Evolutionary conservation across 2,797 vertebrate genomes (phyloP).

Genomic region (Diceros bicornis): DNA sequence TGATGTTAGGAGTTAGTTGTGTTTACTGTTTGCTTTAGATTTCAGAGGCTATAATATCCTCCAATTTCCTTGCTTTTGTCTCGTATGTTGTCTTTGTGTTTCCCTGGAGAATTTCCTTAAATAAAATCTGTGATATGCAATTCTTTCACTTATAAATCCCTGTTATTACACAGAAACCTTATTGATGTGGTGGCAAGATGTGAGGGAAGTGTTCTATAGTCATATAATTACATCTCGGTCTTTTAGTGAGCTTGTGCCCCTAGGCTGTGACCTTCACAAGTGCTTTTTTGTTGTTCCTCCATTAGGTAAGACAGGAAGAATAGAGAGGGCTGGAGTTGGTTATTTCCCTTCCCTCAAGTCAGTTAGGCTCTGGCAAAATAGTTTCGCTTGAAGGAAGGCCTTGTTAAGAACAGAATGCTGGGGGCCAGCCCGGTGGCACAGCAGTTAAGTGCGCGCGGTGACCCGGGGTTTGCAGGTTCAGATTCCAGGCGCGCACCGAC

Average conservation of each 20-base stretch:
- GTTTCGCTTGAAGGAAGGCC: neutral
- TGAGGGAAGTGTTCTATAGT: neutral
- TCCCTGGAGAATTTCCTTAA: neutral
- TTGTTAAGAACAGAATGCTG: neutral
- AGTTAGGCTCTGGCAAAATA: neutral
- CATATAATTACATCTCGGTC: too few species aligned
- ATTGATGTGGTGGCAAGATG: neutral
- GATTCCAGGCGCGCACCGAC: too few species aligned
- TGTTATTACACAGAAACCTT: neutral
- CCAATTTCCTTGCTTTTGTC: neutral
- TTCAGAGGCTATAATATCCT: neutral
- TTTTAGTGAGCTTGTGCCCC: neutral
- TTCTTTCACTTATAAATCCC: neutral
- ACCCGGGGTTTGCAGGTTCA: too few species aligned
- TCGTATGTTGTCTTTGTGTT: neutral
- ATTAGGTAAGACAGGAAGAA: neutral
- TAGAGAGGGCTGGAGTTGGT: neutral
- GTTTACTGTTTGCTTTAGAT: neutral
- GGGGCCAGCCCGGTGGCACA: too few species aligned
- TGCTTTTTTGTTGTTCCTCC: neutral
- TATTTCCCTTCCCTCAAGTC: neutral
- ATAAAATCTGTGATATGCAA: neutral
- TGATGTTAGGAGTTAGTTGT: neutral
- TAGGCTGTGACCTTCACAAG: too few species aligned
- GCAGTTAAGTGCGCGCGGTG: too few species aligned